Conservation (phyloP, 2,888 invertebrate species). For the Lasioglossum villosulum region DNA sequence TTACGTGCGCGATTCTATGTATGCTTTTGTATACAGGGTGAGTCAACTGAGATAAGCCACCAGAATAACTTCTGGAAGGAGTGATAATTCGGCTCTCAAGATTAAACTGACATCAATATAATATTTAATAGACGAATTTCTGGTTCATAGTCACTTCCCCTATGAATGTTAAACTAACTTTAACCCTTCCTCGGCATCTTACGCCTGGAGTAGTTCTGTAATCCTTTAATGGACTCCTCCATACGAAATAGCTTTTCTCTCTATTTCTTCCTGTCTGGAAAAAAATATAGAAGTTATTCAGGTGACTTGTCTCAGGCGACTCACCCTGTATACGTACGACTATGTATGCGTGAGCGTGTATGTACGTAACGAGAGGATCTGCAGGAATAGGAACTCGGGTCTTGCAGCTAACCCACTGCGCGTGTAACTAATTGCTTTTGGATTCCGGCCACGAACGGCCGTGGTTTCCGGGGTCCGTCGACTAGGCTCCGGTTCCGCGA, state of each 20-base stretch:
- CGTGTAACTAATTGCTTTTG: constrained; percentile 77
- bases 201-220: background rate
- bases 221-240: background rate
- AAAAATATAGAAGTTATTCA: background rate
- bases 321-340: background rate
- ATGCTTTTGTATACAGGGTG: constrained; percentile 2
- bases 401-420: constrained; percentile 68
- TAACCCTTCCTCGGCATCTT: too few relatives aligned
- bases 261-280: background rate
- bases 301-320: background rate
- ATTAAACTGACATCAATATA: too few relatives aligned
- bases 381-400: constrained; percentile 49
- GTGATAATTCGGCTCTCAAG: too few relatives aligned
- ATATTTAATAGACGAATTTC: too few relatives aligned
- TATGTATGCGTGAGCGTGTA: constrained; percentile 2
- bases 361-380: constrained; percentile 30
- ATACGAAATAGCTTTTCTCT: background rate
- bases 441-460: constrained; percentile 73
- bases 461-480: constrained; percentile 74
- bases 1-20: background rate
- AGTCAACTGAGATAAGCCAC: background rate
- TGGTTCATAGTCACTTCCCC: too few relatives aligned
- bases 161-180: too few relatives aligned
- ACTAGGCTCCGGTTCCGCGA: constrained; percentile 69
- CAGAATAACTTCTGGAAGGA: background rate